Conservation (phyloP, 64 coral and sea anemone genomes). For the Montipora foliosa region DNA sequence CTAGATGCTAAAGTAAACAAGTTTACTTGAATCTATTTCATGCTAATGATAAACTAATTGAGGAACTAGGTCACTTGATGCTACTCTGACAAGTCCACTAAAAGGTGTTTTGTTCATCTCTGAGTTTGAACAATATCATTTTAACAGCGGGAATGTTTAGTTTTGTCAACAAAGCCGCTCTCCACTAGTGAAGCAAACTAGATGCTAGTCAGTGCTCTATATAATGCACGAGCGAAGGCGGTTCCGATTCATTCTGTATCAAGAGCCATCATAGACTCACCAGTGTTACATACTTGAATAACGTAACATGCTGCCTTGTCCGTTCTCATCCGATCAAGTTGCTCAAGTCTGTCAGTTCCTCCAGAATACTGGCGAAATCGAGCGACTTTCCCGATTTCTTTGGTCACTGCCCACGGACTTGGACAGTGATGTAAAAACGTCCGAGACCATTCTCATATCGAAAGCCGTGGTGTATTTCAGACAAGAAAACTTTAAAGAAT, state of each 20-base stretch:
- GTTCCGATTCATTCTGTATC: not conserved
- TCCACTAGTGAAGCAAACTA: constrained; percentile 23
- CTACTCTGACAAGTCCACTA: constrained; percentile 91
- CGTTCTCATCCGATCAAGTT: constrained; percentile 86
- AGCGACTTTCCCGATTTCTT: constrained; percentile 88
- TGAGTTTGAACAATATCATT: constrained; percentile 84
- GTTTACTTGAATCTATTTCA: constrained; percentile 93
- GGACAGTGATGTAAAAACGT: constrained; percentile 77
- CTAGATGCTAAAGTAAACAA: constrained; percentile 87
- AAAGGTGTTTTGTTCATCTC: constrained; percentile 92
- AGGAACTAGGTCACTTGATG: constrained; percentile 76
- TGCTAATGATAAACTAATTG: constrained; percentile 97
- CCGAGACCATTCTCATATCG: constrained; percentile 89
- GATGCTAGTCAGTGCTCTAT: constrained; percentile 19
- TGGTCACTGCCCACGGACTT: constrained; percentile 85
- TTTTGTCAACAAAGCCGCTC: constrained; percentile 79
- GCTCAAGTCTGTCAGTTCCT: constrained; percentile 87
- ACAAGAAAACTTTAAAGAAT: constrained; percentile 87
- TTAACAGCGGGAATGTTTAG: constrained; percentile 73
- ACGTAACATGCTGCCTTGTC: constrained; percentile 77
- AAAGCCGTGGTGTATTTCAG: constrained; percentile 89
- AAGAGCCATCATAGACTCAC: not conserved
- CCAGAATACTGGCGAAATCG: constrained; percentile 91
- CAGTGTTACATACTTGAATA: not conserved
- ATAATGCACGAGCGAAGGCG: not conserved